Evolutionary conservation across 2,888 invertebrate genomes (phyloP).

Genomic region (Acleris cristana): DNA sequence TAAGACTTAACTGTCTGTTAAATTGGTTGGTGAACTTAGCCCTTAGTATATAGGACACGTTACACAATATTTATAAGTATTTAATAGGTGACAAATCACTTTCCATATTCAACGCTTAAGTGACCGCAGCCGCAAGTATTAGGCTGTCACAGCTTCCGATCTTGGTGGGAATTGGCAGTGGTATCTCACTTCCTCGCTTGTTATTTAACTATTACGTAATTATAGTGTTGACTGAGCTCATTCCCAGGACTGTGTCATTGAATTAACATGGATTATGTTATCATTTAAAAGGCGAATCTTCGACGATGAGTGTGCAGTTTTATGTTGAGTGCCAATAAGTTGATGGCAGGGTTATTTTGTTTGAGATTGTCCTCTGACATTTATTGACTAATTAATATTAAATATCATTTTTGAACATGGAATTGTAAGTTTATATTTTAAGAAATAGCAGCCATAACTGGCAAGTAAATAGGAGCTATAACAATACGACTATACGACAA

Average conservation of each 20-base stretch:
- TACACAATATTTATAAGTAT: not conserved
- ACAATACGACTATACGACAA: too few relatives aligned
- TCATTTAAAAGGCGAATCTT: too few relatives aligned
- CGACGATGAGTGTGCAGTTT: too few relatives aligned
- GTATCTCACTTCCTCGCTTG: slow-evolving; percentile 21
- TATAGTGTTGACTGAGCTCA: slow-evolving; percentile 10
- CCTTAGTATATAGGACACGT: not conserved
- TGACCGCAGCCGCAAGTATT: slow-evolving; percentile 8
- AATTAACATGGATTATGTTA: not conserved
- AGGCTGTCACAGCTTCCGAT: slow-evolving; percentile 28
- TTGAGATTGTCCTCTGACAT: too few relatives aligned
- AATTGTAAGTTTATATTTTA: too few relatives aligned
- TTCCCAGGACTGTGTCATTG: slow-evolving; percentile 4
- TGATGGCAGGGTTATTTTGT: too few relatives aligned
- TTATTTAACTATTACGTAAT: slow-evolving; percentile 16
- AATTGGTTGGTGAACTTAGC: fast-evolving
- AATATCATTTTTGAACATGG: too few relatives aligned
- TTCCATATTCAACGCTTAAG: slow-evolving; percentile 8
- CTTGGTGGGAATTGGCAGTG: slow-evolving; percentile 19
- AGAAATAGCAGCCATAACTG: too few relatives aligned
- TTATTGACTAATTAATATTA: too few relatives aligned
- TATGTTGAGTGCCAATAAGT: too few relatives aligned
- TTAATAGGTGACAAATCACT: slow-evolving; percentile 7
- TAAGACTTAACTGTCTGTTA: too few relatives aligned
- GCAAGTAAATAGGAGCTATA: too few relatives aligned